Conservation (phyloP, 2,113 vertebrate species). For the Actenoides hombroni region DNA sequence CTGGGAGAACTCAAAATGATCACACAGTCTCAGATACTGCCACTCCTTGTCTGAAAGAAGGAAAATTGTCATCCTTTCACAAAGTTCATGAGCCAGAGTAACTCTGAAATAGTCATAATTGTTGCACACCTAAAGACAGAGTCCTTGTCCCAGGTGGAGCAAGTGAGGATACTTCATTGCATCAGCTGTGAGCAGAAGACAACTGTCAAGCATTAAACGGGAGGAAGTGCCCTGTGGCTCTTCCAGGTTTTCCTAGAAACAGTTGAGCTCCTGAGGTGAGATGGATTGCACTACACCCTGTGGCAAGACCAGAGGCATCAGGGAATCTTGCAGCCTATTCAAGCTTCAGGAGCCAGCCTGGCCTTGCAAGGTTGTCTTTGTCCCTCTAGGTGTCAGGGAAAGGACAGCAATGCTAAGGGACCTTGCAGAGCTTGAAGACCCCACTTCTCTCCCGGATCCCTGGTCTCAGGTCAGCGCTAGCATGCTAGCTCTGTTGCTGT, state of each 20-base stretch:
- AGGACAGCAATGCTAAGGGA: neutral
- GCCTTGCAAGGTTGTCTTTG: neutral
- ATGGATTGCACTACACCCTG: neutral
- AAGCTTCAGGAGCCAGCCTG: neutral
- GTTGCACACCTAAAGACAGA: neutral
- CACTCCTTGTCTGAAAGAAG: neutral
- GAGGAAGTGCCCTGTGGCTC: accelerated
- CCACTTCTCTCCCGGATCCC: accelerated
- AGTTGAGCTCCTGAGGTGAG: neutral
- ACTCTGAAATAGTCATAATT: neutral
- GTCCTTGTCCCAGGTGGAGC: neutral
- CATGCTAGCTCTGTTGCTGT: neutral
- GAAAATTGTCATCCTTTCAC: neutral
- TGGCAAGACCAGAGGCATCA: neutral
- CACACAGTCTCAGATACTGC: neutral
- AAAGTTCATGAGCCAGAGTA: neutral
- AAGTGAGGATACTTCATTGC: neutral
- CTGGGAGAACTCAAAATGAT: neutral
- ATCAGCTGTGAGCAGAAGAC: neutral
- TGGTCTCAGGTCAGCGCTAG: neutral
- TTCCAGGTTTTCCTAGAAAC: neutral
- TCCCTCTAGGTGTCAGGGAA: neutral
- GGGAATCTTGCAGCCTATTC: neutral
- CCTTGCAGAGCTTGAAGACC: neutral
- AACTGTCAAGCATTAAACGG: neutral